These are phyloP conservation scores for Illadopsis cleaveri DNA, from an alignment of 2,113 vertebrate genomes.

Conservation along the genomic window DNA sequence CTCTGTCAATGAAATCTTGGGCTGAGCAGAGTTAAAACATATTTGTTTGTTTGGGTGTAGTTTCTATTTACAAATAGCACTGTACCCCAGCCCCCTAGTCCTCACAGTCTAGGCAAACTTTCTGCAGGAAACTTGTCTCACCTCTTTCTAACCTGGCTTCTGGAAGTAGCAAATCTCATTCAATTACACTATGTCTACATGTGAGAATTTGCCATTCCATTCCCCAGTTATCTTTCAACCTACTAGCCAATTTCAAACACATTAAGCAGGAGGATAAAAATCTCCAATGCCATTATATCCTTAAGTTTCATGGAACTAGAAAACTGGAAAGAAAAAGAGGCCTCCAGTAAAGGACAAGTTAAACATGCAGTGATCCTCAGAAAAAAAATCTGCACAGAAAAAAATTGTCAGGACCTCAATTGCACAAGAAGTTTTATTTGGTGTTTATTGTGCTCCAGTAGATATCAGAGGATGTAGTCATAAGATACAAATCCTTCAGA, in stretches of 20 bases:
- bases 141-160: neutral
- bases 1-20: neutral
- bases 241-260: neutral
- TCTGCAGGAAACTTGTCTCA: neutral
- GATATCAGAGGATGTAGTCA: neutral
- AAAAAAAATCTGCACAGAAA: neutral
- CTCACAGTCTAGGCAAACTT: neutral
- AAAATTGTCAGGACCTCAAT: neutral
- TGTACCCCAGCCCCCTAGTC: neutral
- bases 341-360: neutral
- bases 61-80: neutral
- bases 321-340: neutral
- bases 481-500: conserved; percentile 19
- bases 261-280: neutral
- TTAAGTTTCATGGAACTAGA: neutral
- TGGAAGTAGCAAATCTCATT: neutral
- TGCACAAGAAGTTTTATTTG: neutral
- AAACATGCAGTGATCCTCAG: neutral
- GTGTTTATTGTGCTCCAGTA: neutral
- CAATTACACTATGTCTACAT: neutral
- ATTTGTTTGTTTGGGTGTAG: neutral
- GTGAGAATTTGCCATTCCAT: neutral
- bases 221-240: neutral
- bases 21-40: neutral
- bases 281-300: neutral